Percentiles rank a stretch among this genome's conserved stretches.
Evolutionary conservation across 2,113 vertebrate genomes (phyloP).

Genomic region (Scalopus aquaticus): DNA sequence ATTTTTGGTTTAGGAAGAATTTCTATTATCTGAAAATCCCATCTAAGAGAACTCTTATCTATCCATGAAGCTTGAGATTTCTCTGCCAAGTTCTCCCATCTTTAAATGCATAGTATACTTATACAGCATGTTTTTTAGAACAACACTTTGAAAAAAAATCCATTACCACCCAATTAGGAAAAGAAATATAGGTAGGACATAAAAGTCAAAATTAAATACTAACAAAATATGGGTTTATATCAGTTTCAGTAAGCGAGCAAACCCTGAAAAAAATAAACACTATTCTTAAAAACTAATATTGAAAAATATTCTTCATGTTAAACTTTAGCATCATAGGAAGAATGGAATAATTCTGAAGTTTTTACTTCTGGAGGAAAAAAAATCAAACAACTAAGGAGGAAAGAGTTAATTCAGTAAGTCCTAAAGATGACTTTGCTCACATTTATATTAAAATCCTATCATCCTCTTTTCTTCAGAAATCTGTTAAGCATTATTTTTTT

Average conservation of each 20-base stretch:
- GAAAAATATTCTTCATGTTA: constrained; percentile 17
- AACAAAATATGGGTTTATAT: constrained; percentile 7
- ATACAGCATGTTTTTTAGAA: constrained; percentile 41
- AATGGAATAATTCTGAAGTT: constrained; percentile 12
- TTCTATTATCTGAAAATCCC: constrained; percentile 46
- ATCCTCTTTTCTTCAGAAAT: constrained; percentile 24
- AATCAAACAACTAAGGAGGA: neutral
- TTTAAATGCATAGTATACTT: constrained; percentile 40
- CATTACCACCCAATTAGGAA: constrained; percentile 53
- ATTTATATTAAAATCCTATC: constrained; percentile 37
- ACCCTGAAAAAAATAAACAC: constrained; percentile 6
- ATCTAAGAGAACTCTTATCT: neutral
- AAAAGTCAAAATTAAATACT: constrained; percentile 42
- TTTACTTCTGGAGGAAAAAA: neutral
- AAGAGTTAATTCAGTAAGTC: neutral
- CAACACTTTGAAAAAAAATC: constrained; percentile 33
- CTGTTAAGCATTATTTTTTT: constrained; percentile 26
- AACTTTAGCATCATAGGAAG: constrained; percentile 8
- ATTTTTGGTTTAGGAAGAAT: neutral
- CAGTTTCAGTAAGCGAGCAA: constrained; percentile 20
- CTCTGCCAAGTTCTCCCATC: neutral
- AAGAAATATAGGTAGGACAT: constrained; percentile 51
- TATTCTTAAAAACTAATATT: constrained; percentile 17
- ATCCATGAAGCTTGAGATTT: neutral
- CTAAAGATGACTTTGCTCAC: neutral